A percentile compares a stretch with the other conserved stretches of the same genome.
Evolutionary conservation across 2,888 invertebrate genomes (phyloP).

Genomic region (Stomorhina lunata): DNA sequence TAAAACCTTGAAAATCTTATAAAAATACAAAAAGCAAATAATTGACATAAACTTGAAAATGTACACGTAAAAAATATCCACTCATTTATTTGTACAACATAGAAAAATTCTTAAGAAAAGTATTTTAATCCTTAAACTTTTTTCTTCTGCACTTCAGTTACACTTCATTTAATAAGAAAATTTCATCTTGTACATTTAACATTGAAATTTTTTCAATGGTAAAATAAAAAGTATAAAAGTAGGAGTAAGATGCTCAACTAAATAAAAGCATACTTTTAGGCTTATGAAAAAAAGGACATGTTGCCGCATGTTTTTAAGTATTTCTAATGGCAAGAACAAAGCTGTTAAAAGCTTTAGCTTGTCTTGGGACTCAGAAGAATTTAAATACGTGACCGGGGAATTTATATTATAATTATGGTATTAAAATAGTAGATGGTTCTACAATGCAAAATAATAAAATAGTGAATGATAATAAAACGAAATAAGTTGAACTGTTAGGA

Average conservation of each 20-base stretch:
- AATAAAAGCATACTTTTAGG: background rate
- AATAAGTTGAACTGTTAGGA: background rate
- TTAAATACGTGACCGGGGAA: slow-evolving; percentile 30
- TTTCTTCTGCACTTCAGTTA: background rate
- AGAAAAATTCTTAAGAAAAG: background rate
- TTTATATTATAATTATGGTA: slow-evolving; percentile 1
- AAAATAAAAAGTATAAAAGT: background rate
- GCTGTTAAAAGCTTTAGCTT: background rate
- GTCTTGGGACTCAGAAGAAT: background rate
- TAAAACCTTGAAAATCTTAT: slow-evolving; percentile 26
- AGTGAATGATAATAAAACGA: background rate
- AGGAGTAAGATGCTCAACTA: background rate
- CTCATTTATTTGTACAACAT: too few species aligned
- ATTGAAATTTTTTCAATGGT: background rate
- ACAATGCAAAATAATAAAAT: background rate
- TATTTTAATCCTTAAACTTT: background rate
- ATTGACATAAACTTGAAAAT: slow-evolving; percentile 38
- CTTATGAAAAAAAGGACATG: background rate
- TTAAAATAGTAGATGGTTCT: too few species aligned
- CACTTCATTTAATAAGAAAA: slow-evolving; percentile 25
- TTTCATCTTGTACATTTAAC: background rate
- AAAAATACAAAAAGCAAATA: slow-evolving; percentile 11
- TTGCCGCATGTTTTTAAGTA: background rate
- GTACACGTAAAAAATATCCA: background rate
- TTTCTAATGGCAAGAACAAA: background rate